Conservation (phyloP, 2,888 invertebrate species). For the Heliconius aoede region DNA sequence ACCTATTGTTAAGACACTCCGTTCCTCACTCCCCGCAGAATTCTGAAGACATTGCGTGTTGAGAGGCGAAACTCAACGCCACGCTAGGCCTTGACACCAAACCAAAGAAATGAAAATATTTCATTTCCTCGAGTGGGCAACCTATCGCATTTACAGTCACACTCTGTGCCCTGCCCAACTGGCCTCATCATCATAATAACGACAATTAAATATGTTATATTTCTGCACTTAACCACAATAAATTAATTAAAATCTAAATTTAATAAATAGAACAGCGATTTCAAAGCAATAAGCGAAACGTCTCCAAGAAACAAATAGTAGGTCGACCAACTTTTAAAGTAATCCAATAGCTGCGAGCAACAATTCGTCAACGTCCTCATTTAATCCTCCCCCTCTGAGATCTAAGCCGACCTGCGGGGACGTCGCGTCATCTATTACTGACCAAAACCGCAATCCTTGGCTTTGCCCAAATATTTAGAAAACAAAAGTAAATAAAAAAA, state of each 20-base stretch:
- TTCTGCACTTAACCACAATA: not conserved
- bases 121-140: too few species aligned
- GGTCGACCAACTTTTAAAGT: slow-evolving; percentile 68
- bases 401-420: slow-evolving; percentile 32
- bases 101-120: too few species aligned
- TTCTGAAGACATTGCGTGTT: too few species aligned
- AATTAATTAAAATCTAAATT: not conserved
- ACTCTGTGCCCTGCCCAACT: too few species aligned
- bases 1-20: too few species aligned
- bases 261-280: not conserved
- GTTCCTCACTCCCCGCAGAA: too few species aligned
- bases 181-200: too few species aligned
- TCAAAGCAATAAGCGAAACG: slow-evolving; percentile 21
- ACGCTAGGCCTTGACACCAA: too few species aligned
- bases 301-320: slow-evolving; percentile 28
- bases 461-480: slow-evolving; percentile 21
- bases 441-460: slow-evolving; percentile 28
- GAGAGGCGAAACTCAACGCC: too few species aligned
- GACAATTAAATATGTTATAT: not conserved
- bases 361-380: slow-evolving; percentile 68
- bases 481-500: not conserved
- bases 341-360: slow-evolving; percentile 76
- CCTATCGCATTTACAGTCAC: too few species aligned
- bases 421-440: slow-evolving; percentile 32
- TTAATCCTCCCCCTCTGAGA: slow-evolving; percentile 31